These are phyloP conservation scores for Sinotaia quadrata DNA, from an alignment of 2,888 invertebrate species.

Conservation along the genomic window DNA sequence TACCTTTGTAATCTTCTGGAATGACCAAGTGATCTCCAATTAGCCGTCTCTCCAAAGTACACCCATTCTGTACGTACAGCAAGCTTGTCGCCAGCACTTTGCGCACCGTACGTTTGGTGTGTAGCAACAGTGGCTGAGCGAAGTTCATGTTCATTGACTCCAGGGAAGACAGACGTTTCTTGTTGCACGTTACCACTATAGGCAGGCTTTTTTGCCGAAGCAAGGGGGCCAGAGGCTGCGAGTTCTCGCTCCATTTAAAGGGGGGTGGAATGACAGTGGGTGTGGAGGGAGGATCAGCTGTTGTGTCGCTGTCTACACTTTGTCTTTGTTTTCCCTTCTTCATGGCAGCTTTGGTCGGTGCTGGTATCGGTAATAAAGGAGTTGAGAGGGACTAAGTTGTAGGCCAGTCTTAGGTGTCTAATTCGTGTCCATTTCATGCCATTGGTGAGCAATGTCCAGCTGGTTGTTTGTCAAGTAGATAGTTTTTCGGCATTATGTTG, in stretches of 20 bases:
- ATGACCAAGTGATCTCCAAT: conserved; percentile 59
- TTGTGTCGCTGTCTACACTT: too few species aligned
- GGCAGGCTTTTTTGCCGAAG: conserved; percentile 38
- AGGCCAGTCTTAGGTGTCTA: too few species aligned
- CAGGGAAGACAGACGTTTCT: conserved; percentile 37
- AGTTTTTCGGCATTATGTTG: too few species aligned
- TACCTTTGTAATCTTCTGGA: conserved; percentile 64
- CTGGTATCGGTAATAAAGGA: too few species aligned
- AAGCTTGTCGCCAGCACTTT: conserved; percentile 54
- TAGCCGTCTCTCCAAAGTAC: conserved; percentile 41
- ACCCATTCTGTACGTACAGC: conserved; percentile 32
- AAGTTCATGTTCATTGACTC: conserved; percentile 51
- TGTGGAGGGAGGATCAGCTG: not conserved
- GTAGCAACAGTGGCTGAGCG: conserved; percentile 55
- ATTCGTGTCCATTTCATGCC: too few species aligned
- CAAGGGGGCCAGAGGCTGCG: conserved; percentile 38
- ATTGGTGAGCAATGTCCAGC: too few species aligned
- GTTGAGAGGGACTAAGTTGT: too few species aligned
- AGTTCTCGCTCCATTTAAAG: conserved; percentile 36
- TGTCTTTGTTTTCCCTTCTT: too few species aligned
- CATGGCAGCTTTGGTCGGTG: too few species aligned
- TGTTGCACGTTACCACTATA: conserved; percentile 50
- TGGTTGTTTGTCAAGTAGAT: too few species aligned
- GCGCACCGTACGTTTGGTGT: conserved; percentile 51
- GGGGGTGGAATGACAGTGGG: conserved; percentile 11